A percentile compares a stretch with the other conserved stretches of the same genome.
phyloP scores from a whole-genome alignment of 2,797 vertebrate genomes.

The Limosa lapponica region DNA sequence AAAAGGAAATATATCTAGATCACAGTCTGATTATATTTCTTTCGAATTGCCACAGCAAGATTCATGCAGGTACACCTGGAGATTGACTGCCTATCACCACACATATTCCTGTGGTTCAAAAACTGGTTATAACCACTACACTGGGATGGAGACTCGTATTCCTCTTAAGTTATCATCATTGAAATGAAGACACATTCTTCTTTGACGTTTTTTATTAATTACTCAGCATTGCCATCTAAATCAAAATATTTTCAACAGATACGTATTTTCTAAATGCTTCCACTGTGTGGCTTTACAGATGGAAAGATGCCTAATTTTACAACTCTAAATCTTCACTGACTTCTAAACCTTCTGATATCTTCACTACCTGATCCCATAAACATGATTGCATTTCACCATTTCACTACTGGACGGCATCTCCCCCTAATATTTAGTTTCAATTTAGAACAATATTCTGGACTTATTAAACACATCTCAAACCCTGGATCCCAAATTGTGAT shows the following conservation, averaged over 20 bases:
- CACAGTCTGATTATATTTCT: neutral
- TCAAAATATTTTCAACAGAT: neutral
- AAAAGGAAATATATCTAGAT: neutral
- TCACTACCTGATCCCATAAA: neutral
- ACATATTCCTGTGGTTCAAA: neutral
- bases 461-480: neutral
- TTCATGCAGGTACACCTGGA: neutral
- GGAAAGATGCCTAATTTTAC: neutral
- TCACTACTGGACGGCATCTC: neutral
- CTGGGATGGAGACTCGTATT: neutral
- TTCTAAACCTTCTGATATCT: neutral
- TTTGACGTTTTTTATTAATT: neutral
- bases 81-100: neutral
- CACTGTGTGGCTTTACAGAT: neutral
- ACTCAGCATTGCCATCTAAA: neutral
- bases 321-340: neutral
- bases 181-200: neutral
- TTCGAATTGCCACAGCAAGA: neutral
- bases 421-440: neutral
- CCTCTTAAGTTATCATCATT: neutral
- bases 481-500: neutral
- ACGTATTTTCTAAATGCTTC: neutral
- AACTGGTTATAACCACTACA: neutral
- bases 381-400: neutral
- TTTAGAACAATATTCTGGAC: neutral